Conservation (phyloP, 2,888 invertebrate genomes). For the Meliscaeva auricollis region DNA sequence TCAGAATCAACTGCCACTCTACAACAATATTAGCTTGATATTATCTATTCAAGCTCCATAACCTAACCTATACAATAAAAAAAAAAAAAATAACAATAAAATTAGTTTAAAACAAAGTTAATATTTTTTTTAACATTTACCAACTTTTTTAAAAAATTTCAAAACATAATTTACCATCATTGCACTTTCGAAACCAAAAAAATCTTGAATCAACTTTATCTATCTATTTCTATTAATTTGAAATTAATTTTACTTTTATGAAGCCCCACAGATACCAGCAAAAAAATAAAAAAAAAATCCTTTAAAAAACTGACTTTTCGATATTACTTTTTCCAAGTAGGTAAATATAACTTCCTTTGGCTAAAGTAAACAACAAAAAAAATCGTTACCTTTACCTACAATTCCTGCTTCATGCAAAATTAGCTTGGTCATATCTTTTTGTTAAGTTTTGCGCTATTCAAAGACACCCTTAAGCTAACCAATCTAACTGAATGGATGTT, state of each 20-base stretch:
- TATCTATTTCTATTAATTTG: not conserved
- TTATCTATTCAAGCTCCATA: no score
- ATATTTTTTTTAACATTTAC: no score
- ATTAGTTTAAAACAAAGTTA: no score
- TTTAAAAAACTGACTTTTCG: constrained; percentile 7
- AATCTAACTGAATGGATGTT: constrained; percentile 57
- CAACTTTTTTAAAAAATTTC: no score
- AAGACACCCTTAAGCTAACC: constrained; percentile 54
- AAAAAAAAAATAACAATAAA: no score
- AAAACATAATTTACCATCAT: no score
- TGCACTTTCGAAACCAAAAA: not conserved
- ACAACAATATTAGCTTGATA: no score
- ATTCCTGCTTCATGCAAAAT: constrained; percentile 10
- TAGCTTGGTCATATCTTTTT: constrained; percentile 36
- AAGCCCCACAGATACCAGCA: not conserved
- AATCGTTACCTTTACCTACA: not conserved
- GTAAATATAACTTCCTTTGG: not conserved
- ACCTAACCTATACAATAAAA: no score
- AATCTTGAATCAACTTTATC: not conserved
- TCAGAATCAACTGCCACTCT: no score
- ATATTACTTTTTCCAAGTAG: constrained; percentile 22
- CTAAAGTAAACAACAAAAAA: constrained; percentile 16
- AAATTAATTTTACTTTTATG: constrained; percentile 5
- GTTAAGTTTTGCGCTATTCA: constrained; percentile 40
- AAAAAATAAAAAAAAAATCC: not conserved